Evolutionary conservation across 2,888 invertebrate species (phyloP), one percentile per base, ranked within the genome.

Genomic region (Dicycla oo): DNA sequence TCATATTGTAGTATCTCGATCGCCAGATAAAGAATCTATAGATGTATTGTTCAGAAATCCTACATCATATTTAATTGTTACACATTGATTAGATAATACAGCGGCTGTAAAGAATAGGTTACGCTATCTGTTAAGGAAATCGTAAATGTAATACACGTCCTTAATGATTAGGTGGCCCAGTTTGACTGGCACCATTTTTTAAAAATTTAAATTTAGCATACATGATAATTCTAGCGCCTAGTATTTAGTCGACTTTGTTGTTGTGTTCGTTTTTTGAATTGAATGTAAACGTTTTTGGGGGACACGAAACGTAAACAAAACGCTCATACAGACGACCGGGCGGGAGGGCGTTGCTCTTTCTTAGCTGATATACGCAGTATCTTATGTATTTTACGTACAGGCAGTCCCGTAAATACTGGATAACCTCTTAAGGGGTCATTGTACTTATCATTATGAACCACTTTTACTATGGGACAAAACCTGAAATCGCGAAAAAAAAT

Each of bases 271-370:
- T 81, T 80, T 75, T 80, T 81, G 81, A 82, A 87, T 84, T 83
- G 66, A 83, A 82, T 56, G 86, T 84, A 86, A 87, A 87, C 86
- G 86, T 88, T 90, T 92, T 94, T 93, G 86, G 89, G 90, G 83
- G 85, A 88, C 87, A 87, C 86, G 81, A 89, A 89, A 90, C 86
- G 90, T 93, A 92, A 93, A 94, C 93, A 94, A 88, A 87, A 87
- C 80, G 67, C 85, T 78, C 77, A 86, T 80, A 84, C 86, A 88
- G 86, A 88, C 90, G 94, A 90, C 93, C 95, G 94, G 94, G 88
- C 94, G 89, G 69, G 88, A 91, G 95, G 93, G 85, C 95, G 86
- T 93, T 95, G 93, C 91, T 92, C 94, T 89, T 89, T 86, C 87
- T 84, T 79, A 76, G 80, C 84, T 87, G 89, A 91, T 90, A 89